Percentiles rank a stretch among this genome's conserved stretches.
phyloP scores from a whole-genome alignment of 2,888 invertebrate species.

The Drosophila tanythrix region DNA sequence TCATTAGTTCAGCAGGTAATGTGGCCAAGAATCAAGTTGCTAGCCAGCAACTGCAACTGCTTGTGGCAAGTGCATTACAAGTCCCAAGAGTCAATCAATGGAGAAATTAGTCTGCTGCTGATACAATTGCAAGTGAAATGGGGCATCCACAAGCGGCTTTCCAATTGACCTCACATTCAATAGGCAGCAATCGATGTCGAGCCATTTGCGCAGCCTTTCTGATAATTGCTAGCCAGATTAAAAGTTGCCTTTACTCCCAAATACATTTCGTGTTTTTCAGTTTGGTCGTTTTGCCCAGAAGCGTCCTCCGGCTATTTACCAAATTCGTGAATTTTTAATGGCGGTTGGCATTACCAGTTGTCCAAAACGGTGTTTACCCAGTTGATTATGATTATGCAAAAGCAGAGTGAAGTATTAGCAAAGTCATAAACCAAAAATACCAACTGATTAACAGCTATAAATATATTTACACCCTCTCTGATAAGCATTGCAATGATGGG shows the following conservation, averaged over 20 bases:
- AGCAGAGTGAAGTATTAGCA: background rate
- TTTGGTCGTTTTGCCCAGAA: background rate
- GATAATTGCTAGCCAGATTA: background rate
- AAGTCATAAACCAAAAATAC: background rate
- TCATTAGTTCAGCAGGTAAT: constrained; percentile 18
- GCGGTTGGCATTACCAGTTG: background rate
- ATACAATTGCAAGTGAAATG: background rate
- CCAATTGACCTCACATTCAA: background rate
- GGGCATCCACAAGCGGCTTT: background rate
- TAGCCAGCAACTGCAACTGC: background rate
- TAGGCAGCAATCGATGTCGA: background rate
- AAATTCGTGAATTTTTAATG: background rate
- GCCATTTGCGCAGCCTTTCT: background rate
- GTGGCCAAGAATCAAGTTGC: background rate
- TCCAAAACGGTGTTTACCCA: background rate
- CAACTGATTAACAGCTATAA: background rate
- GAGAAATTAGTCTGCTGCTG: background rate
- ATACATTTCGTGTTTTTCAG: background rate
- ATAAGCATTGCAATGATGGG: background rate
- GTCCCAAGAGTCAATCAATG: background rate
- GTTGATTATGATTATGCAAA: background rate
- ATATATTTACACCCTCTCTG: background rate
- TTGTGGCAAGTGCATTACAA: background rate
- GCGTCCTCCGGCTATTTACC: background rate
- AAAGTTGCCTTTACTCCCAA: background rate